Base-by-base conservation (phyloP, 2,113 vertebrate genomes). In the Polypterus bichir region DNA sequence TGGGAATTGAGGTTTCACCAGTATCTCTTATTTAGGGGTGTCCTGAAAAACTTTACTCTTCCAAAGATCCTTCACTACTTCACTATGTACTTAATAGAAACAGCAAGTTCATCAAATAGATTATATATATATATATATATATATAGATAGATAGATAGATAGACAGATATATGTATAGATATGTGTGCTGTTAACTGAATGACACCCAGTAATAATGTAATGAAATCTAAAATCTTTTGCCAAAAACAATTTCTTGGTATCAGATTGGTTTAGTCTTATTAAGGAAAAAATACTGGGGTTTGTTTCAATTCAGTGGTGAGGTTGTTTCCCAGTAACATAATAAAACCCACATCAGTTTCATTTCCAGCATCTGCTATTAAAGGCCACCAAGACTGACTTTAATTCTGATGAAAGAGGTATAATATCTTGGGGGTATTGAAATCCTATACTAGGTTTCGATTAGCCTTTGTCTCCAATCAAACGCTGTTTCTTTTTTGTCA, bases 291-390 rank as follows among this genome's bases (percentile, higher is more conserved):
- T 45, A 44, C 56, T 8, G 5, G 56, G 56, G 56, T 58, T 58
- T 58, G 46, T 54, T 27, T 54, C 58, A 45, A 9, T 48, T 8
- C 44, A 11, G 46, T 9, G 9, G 52, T 10, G 9, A 48, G 51
- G 46, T 8, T 44, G 44, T 63, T 60, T 64, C 49, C 46, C 60
- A 57, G 47, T 46, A 52, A 59, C 62, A 62, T 51, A 66, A 48
- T 56, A 59, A 67, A 48, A 49, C 55, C 48, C 58, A 59, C 46
- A 54, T 56, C 46, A 54, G 62, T 66, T 65, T 64, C 62, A 55
- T 64, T 60, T 51, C 58, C 64, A 54, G 52, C 0, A 51, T 47
- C 57, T 51, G 44, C 54, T 60, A n/a, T 27, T 47, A 11, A 52
- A 60, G 27, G 27, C 27, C 27, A 27, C 27, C 27, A 27, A 27